These are phyloP conservation scores for Neuroterus valhalla DNA, from an alignment of 1,140 invertebrate species.

Conservation along the genomic window DNA sequence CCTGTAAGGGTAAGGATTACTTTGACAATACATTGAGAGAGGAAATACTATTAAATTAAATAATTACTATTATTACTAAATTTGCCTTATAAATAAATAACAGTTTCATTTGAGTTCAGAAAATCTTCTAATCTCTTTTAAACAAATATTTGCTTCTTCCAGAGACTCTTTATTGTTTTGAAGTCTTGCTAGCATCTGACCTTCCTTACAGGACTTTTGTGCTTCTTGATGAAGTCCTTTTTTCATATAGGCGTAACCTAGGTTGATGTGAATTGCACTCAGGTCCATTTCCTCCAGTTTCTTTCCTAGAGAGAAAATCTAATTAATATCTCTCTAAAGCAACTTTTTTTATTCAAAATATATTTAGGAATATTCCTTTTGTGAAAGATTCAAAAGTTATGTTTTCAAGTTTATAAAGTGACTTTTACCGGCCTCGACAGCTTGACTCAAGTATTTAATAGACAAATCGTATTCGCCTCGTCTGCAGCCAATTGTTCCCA, in stretches of 20 bases:
- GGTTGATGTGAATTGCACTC: constrained; percentile 86
- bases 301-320: constrained; percentile 64
- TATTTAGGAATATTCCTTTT: too few relatives aligned
- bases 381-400: too few relatives aligned
- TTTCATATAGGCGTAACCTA: constrained; percentile 87
- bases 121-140: constrained; percentile 79
- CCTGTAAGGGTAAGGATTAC: too few relatives aligned
- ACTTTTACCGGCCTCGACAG: constrained; percentile 79
- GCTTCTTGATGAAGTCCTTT: constrained; percentile 83
- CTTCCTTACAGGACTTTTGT: constrained; percentile 82
- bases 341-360: too few relatives aligned
- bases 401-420: background rate
- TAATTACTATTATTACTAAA: too few relatives aligned
- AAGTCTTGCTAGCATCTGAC: constrained; percentile 81
- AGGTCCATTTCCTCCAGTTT: constrained; percentile 79
- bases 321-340: too few relatives aligned
- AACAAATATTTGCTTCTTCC: constrained; percentile 82
- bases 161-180: constrained; percentile 79
- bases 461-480: constrained; percentile 82
- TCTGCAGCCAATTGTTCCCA: constrained; percentile 84
- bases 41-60: too few relatives aligned
- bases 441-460: constrained; percentile 82
- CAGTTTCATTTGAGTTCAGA: constrained; percentile 36
- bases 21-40: too few relatives aligned
- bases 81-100: background rate